A percentile compares a stretch with the other conserved stretches of the same genome.
These are phyloP conservation scores for Hecatera dysodea DNA, from an alignment of 2,888 invertebrate genomes.

Conservation along the genomic window DNA sequence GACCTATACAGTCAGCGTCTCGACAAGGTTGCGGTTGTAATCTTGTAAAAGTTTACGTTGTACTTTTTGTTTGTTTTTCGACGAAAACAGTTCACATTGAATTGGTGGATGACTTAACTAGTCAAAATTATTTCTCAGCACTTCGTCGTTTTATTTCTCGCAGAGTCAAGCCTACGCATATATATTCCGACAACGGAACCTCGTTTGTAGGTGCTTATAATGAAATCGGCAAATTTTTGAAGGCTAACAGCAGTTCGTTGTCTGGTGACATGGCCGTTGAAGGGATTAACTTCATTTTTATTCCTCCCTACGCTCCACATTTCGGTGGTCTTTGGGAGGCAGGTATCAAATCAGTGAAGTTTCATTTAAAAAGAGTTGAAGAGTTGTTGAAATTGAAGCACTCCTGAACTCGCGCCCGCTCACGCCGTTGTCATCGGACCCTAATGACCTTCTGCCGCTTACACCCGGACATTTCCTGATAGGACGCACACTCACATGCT, in stretches of 20 bases:
- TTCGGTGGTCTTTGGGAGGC: too few relatives aligned
- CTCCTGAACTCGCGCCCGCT: slow-evolving; percentile 4
- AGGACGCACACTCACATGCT: too few relatives aligned
- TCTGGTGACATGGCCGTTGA: slow-evolving; percentile 6
- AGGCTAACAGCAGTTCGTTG: neutral
- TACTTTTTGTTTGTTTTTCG: slow-evolving; percentile 56
- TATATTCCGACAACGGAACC: slow-evolving; percentile 4
- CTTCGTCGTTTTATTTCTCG: slow-evolving; percentile 8
- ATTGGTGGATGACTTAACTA: slow-evolving; percentile 60
- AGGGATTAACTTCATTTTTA: slow-evolving; percentile 19
- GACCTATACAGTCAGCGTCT: neutral
- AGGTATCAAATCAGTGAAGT: neutral
- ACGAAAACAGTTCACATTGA: slow-evolving; percentile 60
- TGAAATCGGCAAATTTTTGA: slow-evolving; percentile 44
- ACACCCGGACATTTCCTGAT: neutral
- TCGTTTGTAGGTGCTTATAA: too few relatives aligned
- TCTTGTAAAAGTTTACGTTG: slow-evolving; percentile 43
- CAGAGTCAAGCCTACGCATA: slow-evolving; percentile 1
- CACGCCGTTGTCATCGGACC: slow-evolving; percentile 2
- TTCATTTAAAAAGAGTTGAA: too few relatives aligned
- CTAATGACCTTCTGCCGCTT: slow-evolving; percentile 4
- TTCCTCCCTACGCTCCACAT: slow-evolving; percentile 12
- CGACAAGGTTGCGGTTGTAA: neutral
- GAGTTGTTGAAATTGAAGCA: neutral
- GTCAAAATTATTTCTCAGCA: slow-evolving; percentile 39